These are phyloP conservation scores for Muscicapa adusta DNA, from an alignment of 2,113 vertebrate genomes.

Conservation along the genomic window DNA sequence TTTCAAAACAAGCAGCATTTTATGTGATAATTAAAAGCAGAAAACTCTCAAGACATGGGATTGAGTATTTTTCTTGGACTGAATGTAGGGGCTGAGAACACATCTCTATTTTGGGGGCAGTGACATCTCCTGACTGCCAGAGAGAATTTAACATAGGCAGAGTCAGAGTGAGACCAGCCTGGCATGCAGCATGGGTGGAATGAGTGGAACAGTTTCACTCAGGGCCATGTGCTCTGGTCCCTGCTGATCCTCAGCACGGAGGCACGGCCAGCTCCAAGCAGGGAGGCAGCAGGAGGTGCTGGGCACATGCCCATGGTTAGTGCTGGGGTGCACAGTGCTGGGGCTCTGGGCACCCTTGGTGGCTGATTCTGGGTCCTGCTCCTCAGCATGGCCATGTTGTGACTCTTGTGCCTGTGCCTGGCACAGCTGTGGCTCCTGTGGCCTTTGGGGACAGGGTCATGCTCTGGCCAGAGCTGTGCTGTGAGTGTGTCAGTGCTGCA, in stretches of 20 bases:
- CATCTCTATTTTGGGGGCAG: constrained; percentile 33
- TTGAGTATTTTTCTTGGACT: constrained; percentile 61
- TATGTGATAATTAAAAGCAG: constrained; percentile 64
- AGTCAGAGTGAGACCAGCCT: background rate
- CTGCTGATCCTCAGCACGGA: rapidly evolving
- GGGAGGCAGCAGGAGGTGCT: background rate
- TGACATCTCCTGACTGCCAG: constrained; percentile 12
- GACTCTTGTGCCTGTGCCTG: rapidly evolving
- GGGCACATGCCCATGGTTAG: rapidly evolving
- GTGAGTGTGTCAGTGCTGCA: background rate
- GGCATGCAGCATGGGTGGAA: background rate
- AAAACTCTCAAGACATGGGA: constrained; percentile 36
- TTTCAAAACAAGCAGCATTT: constrained; percentile 64
- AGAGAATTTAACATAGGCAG: background rate
- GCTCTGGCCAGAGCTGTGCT: rapidly evolving
- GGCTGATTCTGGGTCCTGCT: background rate
- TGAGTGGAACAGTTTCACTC: rapidly evolving
- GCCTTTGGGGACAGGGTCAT: rapidly evolving
- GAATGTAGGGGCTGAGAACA: background rate
- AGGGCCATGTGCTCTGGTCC: rapidly evolving
- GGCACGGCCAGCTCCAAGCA: rapidly evolving
- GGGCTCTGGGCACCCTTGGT: background rate
- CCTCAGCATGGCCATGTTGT: rapidly evolving
- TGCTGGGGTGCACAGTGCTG: background rate
- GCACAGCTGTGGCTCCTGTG: rapidly evolving